Base-by-base conservation (phyloP, 2,888 invertebrate species). In the Petrophora chlorosata region DNA sequence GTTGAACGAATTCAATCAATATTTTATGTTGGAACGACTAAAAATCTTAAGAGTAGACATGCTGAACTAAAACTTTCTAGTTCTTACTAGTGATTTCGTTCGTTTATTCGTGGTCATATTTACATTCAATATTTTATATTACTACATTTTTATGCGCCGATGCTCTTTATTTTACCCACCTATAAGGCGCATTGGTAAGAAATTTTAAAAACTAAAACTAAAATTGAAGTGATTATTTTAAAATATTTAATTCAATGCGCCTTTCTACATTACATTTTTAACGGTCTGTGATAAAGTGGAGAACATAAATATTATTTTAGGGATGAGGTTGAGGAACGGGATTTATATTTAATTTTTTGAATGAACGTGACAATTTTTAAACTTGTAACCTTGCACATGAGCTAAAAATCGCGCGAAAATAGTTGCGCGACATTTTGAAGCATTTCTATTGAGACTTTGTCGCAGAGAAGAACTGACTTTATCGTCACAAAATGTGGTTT, bases 271-370 rank as follows among this genome's bases (percentile, higher is more conserved):
- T 23, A 50, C 39, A 39, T 35, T 36, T 32, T 43, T 29, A 17
- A 43, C 39, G 49, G 49, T 44, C 49, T 50, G 49, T 50, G 49
- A 50, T 50, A 50, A 40, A 32, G 22, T 39, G 34, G 28, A 29
- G 28, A 22, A 26, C 34, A 29, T 43, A 33, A 22, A 26, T 39
- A 29, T 43, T 16, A 17, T 49, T 43, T 41, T 30, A 25, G 26
- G 16, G 32, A 16, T 14, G 29, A 23, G 29, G 19, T 19, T 29
- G 23, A 29, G 13, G 19, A 22, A 33, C 1, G 7, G 1, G 3
- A 26, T 15, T 17, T 29, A 19, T 7, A 19, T 41, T 29, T 36
- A 8, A 5, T 22, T 43, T 33, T 38, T 3, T 33, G 5, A 36
- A 16, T 9, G 46, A 40, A 29, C 19, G 14, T 19, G n/a, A n/a